These are phyloP conservation scores for Diplazon laetatorius DNA, from an alignment of 2,888 invertebrate species.

Conservation along the genomic window DNA sequence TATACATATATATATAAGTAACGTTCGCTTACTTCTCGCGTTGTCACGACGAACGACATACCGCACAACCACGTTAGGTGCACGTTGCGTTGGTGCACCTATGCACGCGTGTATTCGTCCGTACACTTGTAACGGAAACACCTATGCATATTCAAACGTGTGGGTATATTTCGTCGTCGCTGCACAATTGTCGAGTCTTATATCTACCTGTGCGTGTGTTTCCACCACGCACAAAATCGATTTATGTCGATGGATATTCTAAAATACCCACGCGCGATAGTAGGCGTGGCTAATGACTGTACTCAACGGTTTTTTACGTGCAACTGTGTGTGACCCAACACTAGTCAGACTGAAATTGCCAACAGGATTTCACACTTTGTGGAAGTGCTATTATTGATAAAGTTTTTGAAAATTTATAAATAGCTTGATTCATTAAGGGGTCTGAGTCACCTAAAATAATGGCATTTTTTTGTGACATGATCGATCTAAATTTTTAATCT, in stretches of 20 bases:
- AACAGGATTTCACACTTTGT: not conserved
- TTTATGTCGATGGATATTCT: constrained; percentile 26
- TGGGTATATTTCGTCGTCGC: constrained; percentile 37
- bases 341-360: not conserved
- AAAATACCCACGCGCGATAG: constrained; percentile 43
- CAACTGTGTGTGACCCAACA: constrained; percentile 3
- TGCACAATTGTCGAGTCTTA: constrained; percentile 31
- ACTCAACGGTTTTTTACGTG: not conserved
- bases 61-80: not conserved
- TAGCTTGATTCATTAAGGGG: not conserved
- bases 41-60: not conserved
- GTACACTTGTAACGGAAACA: constrained; percentile 4
- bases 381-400: not conserved
- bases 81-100: not conserved
- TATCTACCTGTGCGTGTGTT: constrained; percentile 23
- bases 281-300: constrained; percentile 8
- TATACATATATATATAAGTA: too few species aligned
- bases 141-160: constrained; percentile 12
- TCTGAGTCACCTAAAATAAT: too few species aligned
- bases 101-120: too few species aligned
- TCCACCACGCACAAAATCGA: constrained; percentile 17
- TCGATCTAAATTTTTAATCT: too few species aligned
- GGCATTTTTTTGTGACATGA: too few species aligned
- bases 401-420: not conserved
- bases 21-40: constrained; percentile 5